phyloP scores from a whole-genome alignment of 2,113 vertebrate genomes.

The Eublepharis macularius region DNA sequence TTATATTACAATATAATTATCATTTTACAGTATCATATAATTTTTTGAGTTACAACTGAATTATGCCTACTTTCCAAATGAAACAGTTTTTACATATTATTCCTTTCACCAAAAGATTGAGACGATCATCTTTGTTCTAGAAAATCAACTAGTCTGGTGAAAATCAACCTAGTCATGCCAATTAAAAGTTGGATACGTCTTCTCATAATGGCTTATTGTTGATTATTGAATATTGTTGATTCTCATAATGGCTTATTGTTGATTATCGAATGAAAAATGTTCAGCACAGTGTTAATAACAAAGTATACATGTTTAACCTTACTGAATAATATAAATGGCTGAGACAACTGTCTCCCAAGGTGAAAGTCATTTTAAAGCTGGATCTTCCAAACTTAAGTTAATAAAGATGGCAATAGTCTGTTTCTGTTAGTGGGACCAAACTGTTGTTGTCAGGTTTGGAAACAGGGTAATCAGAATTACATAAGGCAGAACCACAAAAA shows the following conservation, averaged over 20 bases:
- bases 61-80: background rate
- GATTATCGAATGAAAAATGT: background rate
- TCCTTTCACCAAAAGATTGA: background rate
- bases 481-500: constrained; percentile 33
- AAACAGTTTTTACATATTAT: background rate
- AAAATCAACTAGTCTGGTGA: background rate
- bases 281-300: background rate
- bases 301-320: background rate
- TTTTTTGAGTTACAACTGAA: background rate
- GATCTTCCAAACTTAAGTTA: constrained; percentile 8
- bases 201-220: background rate
- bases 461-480: constrained; percentile 45
- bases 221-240: too few relatives aligned
- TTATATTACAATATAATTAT: background rate
- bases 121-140: background rate
- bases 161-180: too few relatives aligned
- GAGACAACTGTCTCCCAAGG: constrained; percentile 7
- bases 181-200: background rate
- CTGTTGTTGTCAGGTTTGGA: constrained; percentile 9
- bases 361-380: background rate
- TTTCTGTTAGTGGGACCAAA: constrained; percentile 24
- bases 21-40: too few relatives aligned
- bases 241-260: background rate
- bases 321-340: background rate
- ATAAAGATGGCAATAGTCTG: background rate